A percentile compares a stretch with the other conserved stretches of the same genome.
These are phyloP conservation scores for Etheostoma cragini DNA, from an alignment of 2,113 vertebrate species.

Conservation along the genomic window DNA sequence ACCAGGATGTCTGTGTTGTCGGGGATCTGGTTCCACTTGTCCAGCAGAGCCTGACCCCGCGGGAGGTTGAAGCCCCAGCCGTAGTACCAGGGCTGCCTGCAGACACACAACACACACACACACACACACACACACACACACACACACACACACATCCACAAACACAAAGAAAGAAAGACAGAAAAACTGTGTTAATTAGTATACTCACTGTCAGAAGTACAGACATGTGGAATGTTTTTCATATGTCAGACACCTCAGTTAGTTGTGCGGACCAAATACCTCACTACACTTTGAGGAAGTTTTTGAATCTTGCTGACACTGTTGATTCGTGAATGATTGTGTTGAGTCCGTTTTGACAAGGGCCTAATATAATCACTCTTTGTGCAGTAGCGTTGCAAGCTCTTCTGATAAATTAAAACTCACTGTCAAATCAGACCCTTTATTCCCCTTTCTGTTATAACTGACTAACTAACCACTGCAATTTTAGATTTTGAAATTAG, in stretches of 20 bases:
- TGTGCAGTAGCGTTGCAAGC: background rate
- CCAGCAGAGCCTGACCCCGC: slow-evolving; percentile 93
- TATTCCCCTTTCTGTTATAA: no score
- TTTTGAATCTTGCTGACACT: background rate
- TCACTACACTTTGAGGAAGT: background rate
- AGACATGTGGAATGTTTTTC: background rate
- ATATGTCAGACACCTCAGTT: no score
- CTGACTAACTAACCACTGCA: no score
- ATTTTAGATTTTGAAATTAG: no score
- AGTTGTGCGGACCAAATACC: no score
- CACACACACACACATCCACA: slow-evolving; percentile 11
- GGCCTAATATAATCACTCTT: background rate
- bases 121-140: slow-evolving; percentile 9
- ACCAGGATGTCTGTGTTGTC: slow-evolving; percentile 94
- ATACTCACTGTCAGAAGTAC: background rate
- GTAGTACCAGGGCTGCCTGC: slow-evolving; percentile 98
- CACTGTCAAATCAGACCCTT: background rate
- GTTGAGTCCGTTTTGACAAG: background rate
- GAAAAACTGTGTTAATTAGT: background rate
- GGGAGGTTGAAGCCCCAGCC: slow-evolving; percentile 99
- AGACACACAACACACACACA: slow-evolving; percentile 30
- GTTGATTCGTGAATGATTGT: background rate
- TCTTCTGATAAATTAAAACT: background rate
- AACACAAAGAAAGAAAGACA: background rate
- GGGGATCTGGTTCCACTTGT: slow-evolving; percentile 98